Percentiles rank a stretch among this genome's conserved stretches.
Evolutionary conservation across 2,113 vertebrate species (phyloP).

Genomic region (Barbus barbus): DNA sequence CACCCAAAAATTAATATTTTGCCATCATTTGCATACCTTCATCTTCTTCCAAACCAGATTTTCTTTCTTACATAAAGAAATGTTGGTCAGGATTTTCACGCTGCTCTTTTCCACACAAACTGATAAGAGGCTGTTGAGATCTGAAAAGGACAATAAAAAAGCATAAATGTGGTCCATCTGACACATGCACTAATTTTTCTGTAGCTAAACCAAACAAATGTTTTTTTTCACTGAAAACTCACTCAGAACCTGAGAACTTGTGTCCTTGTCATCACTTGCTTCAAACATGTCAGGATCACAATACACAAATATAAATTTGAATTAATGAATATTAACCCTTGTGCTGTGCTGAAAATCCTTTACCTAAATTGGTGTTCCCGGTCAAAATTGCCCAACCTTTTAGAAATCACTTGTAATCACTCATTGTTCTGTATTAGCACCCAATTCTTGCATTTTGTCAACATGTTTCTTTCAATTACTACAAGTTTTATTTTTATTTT

Average conservation of each 20-base stretch:
- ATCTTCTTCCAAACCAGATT: neutral
- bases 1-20: neutral
- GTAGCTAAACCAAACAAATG: neutral
- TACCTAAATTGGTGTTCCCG: neutral
- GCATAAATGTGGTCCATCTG: neutral
- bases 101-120: neutral
- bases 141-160: neutral
- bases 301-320: neutral
- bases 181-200: neutral
- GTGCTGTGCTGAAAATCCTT: neutral
- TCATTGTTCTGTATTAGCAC: neutral
- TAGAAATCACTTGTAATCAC: neutral
- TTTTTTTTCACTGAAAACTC: neutral
- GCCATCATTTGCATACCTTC: neutral
- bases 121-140: neutral
- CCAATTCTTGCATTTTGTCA: neutral
- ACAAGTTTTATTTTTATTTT: neutral
- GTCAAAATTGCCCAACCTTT: neutral
- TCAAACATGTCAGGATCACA: neutral
- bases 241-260: neutral
- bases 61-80: neutral
- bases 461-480: neutral
- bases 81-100: neutral
- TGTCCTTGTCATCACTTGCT: neutral
- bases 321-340: neutral